Evolutionary conservation across 2,888 invertebrate species (phyloP), one percentile per base, ranked within the genome.

Genomic region (Lymantria monacha): DNA sequence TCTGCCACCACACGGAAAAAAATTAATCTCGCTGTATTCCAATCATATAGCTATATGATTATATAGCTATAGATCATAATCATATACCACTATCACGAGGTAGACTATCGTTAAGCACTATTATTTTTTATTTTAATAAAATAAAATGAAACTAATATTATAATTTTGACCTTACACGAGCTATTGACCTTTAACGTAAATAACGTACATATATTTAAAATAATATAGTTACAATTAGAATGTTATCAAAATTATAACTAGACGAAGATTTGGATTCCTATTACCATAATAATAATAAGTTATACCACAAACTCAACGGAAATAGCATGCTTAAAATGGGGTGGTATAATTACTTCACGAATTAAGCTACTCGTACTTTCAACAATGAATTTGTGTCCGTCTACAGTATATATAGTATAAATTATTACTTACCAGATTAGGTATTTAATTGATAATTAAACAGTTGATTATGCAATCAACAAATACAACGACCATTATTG

Each of bases 241-340:
- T 46, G 13, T 30, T 51, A 59, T 57, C 46, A 49, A 48, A 55
- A 44, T n/a, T 53, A 37, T 30, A 15, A 9, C 40, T 12, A n/a
- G 40, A 30, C 53, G 36, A 13, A 63, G 48, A 46, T 57, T 54
- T 61, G 59, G 57, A 59, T 49, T 37, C 49, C 9, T 14, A 61
- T 66, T 61, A 59, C 49, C 55, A 51, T 54, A 66, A 66, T 61
- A 59, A 50, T 51, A 63, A 63, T 63, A 59, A 51, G 51, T 51
- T 51, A 55, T 56, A 57, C 48, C 42, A 46, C 49, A 42, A 51
- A 58, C 50, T 53, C 38, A 37, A 55, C 54, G 51, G 48, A 54
- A 51, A 61, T 57, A 57, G 55, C 57, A 61, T 56, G 59, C 53
- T 55, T 56, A 44, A 55, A 66, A 61, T 61, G 42, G 54, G 51